Percentiles rank a stretch among this genome's conserved stretches.
Conservation (phyloP, 2,797 vertebrate genomes). For the Chanos chanos region DNA sequence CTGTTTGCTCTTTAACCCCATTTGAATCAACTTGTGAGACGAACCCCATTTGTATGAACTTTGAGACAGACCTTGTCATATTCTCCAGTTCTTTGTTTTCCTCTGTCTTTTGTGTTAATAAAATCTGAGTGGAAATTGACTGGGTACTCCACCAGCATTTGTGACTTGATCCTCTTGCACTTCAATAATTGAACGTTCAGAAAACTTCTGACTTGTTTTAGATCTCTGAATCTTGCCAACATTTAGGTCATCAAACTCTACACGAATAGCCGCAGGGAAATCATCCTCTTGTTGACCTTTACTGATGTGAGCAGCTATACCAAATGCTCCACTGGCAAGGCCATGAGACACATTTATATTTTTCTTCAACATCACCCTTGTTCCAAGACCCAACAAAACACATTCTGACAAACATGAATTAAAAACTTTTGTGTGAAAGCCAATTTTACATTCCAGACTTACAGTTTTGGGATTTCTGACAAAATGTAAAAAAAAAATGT, state of each 20-base stretch:
- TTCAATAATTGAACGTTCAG: neutral
- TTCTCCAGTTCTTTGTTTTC: too few relatives aligned
- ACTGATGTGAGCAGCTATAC: slow-evolving; percentile 14
- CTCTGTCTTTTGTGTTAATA: too few relatives aligned
- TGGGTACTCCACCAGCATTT: neutral
- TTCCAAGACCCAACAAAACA: slow-evolving; percentile 14
- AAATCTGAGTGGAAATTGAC: neutral
- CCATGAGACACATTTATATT: slow-evolving; percentile 34
- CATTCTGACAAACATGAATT: slow-evolving; percentile 17
- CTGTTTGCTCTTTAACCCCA: too few relatives aligned
- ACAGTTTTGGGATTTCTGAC: too few relatives aligned
- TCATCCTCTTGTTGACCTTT: neutral
- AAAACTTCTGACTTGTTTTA: neutral
- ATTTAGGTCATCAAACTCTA: slow-evolving; percentile 15
- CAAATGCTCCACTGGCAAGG: slow-evolving; percentile 19
- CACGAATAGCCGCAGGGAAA: slow-evolving; percentile 12
- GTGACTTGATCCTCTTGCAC: neutral
- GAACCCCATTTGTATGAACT: too few relatives aligned
- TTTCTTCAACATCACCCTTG: slow-evolving; percentile 26
- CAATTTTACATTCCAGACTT: too few relatives aligned
- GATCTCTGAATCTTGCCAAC: slow-evolving; percentile 7
- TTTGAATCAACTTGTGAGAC: too few relatives aligned
- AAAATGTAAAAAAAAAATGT: too few relatives aligned
- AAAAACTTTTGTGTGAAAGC: slow-evolving; percentile 17
- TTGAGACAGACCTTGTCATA: too few relatives aligned